Conservation (phyloP, 2,113 vertebrate species). For the Cranoglanis bouderius region DNA sequence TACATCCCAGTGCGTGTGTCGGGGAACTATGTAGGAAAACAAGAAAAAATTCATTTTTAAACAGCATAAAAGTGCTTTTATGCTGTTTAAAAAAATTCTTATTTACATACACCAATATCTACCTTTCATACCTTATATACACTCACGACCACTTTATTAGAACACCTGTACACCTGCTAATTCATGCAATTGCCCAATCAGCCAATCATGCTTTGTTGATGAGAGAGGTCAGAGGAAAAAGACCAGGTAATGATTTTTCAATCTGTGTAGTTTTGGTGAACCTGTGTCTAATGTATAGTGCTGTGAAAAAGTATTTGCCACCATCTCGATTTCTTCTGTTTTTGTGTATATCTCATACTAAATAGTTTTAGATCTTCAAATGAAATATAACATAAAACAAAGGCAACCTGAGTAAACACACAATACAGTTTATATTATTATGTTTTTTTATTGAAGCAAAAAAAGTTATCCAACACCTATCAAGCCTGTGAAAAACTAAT, state of each 20-base stretch:
- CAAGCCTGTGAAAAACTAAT: no score
- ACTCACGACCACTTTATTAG: not conserved
- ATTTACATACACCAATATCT: not conserved
- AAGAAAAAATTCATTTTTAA: no score
- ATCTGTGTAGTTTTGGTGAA: not conserved
- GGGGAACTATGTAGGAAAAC: not conserved
- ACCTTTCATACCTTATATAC: not conserved
- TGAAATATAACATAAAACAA: no score
- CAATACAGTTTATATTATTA: no score
- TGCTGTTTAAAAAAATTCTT: not conserved
- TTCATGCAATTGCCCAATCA: not conserved
- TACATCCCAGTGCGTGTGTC: not conserved
- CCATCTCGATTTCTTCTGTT: no score
- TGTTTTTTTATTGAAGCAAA: no score
- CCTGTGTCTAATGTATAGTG: not conserved
- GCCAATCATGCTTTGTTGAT: not conserved
- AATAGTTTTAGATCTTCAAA: no score
- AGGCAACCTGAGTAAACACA: no score
- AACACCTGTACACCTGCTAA: not conserved
- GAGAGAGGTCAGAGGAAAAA: not conserved
- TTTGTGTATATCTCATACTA: no score
- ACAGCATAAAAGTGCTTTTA: no score
- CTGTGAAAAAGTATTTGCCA: no score
- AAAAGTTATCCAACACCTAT: no score
- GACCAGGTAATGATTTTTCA: not conserved